Conservation (phyloP, 2,888 invertebrate species). For the Sepiola atlantica region DNA sequence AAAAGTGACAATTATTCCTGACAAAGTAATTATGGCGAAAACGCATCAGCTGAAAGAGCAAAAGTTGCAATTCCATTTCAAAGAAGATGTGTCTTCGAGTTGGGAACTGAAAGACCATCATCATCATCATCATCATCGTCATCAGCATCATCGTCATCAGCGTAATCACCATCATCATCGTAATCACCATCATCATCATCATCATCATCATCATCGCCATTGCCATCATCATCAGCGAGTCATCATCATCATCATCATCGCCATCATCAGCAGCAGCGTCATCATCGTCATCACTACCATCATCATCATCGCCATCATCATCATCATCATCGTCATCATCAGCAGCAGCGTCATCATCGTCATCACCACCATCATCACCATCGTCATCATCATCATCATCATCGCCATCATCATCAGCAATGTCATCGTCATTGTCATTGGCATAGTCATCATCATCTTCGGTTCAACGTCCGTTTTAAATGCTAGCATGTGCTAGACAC, state of each 20-base stretch:
- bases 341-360: slow-evolving; percentile 47
- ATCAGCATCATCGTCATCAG: too few species aligned
- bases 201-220: background rate
- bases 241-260: background rate
- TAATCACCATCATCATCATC: background rate
- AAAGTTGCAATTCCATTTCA: too few species aligned
- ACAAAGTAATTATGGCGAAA: too few species aligned
- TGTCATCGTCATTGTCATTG: slow-evolving; percentile 47
- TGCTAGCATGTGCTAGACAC: too few species aligned
- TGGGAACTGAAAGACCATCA: too few species aligned
- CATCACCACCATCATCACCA: slow-evolving; percentile 35
- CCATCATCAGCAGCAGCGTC: background rate
- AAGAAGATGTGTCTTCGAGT: too few species aligned
- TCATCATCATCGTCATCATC: slow-evolving; percentile 43
- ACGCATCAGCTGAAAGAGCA: too few species aligned
- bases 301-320: slow-evolving; percentile 46
- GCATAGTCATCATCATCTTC: background rate
- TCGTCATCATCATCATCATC: slow-evolving; percentile 41
- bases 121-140: background rate
- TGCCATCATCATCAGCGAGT: too few species aligned
- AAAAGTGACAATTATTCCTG: background rate
- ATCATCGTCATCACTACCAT: slow-evolving; percentile 49
- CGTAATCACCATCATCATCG: too few species aligned
- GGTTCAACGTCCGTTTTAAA: background rate
- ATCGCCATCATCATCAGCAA: slow-evolving; percentile 44